A percentile compares a stretch with the other conserved stretches of the same genome.
phyloP scores from a whole-genome alignment of 2,888 invertebrate species.

The Nephrotoma appendiculata region DNA sequence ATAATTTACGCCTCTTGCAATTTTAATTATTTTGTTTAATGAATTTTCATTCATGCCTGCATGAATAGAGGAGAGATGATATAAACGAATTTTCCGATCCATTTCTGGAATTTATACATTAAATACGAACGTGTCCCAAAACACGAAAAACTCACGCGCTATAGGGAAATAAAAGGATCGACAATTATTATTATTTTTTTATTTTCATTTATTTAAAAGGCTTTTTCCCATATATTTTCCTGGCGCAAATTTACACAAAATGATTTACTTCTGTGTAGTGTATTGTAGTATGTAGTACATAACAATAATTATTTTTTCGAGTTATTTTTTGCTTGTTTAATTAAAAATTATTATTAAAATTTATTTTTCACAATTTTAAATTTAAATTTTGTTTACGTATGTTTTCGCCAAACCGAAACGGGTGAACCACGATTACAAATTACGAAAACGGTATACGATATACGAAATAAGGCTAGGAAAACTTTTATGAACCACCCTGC shows the following conservation, averaged over 20 bases:
- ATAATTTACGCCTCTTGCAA: constrained; percentile 15
- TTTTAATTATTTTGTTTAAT: constrained; percentile 7
- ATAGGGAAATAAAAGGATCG: neutral
- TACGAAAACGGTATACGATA: too few relatives aligned
- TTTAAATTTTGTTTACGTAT: neutral
- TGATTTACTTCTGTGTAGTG: neutral
- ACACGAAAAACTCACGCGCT: neutral
- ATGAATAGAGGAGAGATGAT: neutral
- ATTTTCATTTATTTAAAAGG: constrained; percentile 3
- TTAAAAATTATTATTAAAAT: neutral
- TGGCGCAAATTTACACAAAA: neutral
- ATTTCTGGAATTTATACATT: neutral
- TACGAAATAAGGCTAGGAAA: too few relatives aligned
- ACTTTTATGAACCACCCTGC: neutral
- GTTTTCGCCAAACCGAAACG: neutral
- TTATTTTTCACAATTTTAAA: neutral
- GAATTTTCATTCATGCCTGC: neutral
- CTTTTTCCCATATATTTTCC: neutral
- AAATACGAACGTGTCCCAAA: neutral
- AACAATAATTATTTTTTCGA: neutral
- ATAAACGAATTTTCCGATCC: neutral
- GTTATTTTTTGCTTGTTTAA: neutral
- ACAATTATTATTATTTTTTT: neutral
- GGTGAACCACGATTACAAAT: neutral
- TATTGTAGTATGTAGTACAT: neutral